Percentiles rank a stretch among this genome's conserved stretches.
Conservation (phyloP, 2,888 invertebrate genomes). For the Chelonus formosanus region DNA sequence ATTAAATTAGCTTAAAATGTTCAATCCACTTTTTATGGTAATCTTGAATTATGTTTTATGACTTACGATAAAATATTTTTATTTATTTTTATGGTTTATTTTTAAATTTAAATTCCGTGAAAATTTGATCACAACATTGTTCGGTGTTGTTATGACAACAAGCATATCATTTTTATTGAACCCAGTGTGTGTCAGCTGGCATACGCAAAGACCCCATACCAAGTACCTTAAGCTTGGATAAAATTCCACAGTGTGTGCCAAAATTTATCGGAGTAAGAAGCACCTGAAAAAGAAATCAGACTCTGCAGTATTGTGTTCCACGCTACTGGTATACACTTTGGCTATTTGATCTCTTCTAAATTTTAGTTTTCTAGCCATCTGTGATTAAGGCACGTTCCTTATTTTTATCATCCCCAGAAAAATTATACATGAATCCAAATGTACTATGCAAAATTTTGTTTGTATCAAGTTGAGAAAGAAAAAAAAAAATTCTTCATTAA, state of each 20-base stretch:
- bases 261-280: constrained; percentile 23
- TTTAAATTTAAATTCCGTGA: background rate
- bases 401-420: no score
- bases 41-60: no score
- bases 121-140: constrained; percentile 6
- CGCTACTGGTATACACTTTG: constrained; percentile 60
- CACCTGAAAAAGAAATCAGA: constrained; percentile 30
- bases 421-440: no score
- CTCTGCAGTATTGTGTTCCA: constrained; percentile 51
- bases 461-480: no score
- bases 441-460: background rate
- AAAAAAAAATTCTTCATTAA: no score
- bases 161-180: constrained; percentile 38
- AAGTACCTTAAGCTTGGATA: constrained; percentile 33
- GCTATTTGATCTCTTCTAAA: constrained; percentile 52
- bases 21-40: no score
- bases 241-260: constrained; percentile 36
- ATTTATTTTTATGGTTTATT: no score
- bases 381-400: constrained; percentile 46
- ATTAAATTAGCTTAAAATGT: no score
- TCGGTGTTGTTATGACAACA: constrained; percentile 34
- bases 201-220: constrained; percentile 42
- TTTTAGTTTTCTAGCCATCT: constrained; percentile 45
- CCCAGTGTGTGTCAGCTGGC: constrained; percentile 51
- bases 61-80: no score